phyloP scores from a whole-genome alignment of 2,797 vertebrate species.

The Squalus acanthias region DNA sequence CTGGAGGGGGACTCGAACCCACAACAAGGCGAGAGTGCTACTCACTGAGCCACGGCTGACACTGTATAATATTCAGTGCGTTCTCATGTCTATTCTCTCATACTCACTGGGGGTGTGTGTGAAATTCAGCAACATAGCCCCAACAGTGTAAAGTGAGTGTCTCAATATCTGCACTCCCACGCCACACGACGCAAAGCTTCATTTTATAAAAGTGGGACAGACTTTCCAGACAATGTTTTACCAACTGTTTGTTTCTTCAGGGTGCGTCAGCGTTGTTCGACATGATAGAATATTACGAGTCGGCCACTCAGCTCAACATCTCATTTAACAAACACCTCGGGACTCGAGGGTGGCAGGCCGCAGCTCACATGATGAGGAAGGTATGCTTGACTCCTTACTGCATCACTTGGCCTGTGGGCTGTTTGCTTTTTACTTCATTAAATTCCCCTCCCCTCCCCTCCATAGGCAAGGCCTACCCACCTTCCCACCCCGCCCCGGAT shows the following conservation, averaged over 20 bases:
- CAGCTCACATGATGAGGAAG: slow-evolving; percentile 95
- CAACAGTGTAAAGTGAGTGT: background rate
- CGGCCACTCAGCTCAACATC: slow-evolving; percentile 92
- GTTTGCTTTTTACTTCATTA: background rate
- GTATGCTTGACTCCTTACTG: slow-evolving; percentile 53
- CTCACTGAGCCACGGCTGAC: too few species aligned
- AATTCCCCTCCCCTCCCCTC: background rate
- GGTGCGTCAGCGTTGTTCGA: slow-evolving; percentile 88
- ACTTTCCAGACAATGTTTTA: background rate
- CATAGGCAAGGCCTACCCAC: background rate
- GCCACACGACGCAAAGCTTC: background rate
- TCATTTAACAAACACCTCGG: slow-evolving; percentile 95
- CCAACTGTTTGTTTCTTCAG: slow-evolving; percentile 49
- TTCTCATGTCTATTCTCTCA: background rate
- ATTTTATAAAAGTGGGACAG: background rate
- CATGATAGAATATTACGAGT: slow-evolving; percentile 96
- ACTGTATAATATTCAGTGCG: background rate
- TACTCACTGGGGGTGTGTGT: background rate
- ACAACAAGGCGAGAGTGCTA: too few species aligned
- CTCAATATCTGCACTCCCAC: background rate
- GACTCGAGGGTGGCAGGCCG: slow-evolving; percentile 88
- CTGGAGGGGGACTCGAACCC: too few species aligned
- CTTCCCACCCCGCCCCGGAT: background rate
- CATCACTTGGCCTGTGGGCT: background rate
- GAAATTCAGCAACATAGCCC: background rate